phyloP scores from a whole-genome alignment of 2,888 invertebrate genomes.

The Augiades crinisus region DNA sequence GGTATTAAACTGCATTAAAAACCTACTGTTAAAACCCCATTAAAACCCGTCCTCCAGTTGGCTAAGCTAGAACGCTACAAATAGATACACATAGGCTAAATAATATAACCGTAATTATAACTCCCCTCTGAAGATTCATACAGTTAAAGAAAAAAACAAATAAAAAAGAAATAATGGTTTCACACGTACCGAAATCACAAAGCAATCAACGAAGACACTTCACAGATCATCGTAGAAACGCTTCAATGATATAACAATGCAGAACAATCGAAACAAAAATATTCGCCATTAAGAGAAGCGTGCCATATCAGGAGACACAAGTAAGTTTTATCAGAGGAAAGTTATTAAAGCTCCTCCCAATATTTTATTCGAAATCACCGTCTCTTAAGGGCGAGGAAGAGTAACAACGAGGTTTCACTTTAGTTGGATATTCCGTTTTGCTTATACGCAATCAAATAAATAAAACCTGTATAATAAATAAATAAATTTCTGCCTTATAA shows the following conservation, averaged over 20 bases:
- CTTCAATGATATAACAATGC: conserved; percentile 33
- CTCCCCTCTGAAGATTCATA: too few species aligned
- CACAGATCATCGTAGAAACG: conserved; percentile 20
- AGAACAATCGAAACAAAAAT: conserved; percentile 38
- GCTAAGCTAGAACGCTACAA: too few species aligned
- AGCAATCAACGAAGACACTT: conserved; percentile 8
- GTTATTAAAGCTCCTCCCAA: conserved; percentile 59
- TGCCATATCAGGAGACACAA: conserved; percentile 56
- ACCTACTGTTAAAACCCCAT: too few species aligned
- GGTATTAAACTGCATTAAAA: too few species aligned
- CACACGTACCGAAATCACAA: conserved; percentile 17
- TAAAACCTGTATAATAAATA: too few species aligned
- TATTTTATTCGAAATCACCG: conserved; percentile 60
- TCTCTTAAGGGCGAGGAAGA: conserved; percentile 37
- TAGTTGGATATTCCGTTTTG: neutral
- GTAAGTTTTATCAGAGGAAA: conserved; percentile 56
- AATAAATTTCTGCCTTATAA: too few species aligned
- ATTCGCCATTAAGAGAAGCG: conserved; percentile 44
- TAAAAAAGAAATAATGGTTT: too few species aligned
- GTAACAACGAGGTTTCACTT: neutral
- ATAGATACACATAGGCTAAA: too few species aligned
- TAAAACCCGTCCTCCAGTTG: too few species aligned
- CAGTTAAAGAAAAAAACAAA: too few species aligned
- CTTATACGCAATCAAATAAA: too few species aligned
- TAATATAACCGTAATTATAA: too few species aligned